Evolutionary conservation across 1,140 invertebrate species (phyloP), one percentile per base, ranked within the genome.

Genomic region (Achroia grisella): DNA sequence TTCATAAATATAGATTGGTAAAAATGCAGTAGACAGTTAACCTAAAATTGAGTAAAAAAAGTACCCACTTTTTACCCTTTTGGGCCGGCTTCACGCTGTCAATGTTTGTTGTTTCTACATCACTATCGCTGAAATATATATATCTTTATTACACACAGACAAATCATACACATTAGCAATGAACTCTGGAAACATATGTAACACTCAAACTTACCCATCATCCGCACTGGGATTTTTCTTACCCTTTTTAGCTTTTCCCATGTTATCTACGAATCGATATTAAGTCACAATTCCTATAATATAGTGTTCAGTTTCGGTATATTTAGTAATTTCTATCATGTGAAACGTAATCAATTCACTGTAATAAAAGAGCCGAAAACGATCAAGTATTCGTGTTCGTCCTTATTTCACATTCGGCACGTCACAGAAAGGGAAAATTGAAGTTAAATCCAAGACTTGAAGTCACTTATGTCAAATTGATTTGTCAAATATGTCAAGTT

Each of bases 191-290:
- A 78, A 77, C 72, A 68, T 75, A 73, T 78, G 72, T 56, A 64
- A 54, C 44, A 39, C 44, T 12, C 44, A 62, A 73, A 86, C 87
- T 88, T 83, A 91, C 90, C 89, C 87, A 53, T 91, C 90, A 32
- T 91, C 89, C 35, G 88, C 88, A 56, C 88, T 88, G 58, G 82
- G 88, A 61, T 87, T 86, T 74, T 91, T 91, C 69, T 90, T 90
- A 52, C 88, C 88, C 72, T 91, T 92, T 86, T 91, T 92, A 52
- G 89, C 87, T 81, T 92, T 92, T 54, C 89, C 90, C 91, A 92
- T 92, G 58, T 65, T 85, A 48, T 48, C 48, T 8, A 56, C 35
- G 49, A 10, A 48, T 33, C 39, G 56, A 39, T 72, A 76, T 74
- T 80, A 79, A 73, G 81, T 80, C 67, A 77, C 71, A 52, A 83